Evolutionary conservation across 2,888 invertebrate species (phyloP).

Genomic region (Sesamia inferens): DNA sequence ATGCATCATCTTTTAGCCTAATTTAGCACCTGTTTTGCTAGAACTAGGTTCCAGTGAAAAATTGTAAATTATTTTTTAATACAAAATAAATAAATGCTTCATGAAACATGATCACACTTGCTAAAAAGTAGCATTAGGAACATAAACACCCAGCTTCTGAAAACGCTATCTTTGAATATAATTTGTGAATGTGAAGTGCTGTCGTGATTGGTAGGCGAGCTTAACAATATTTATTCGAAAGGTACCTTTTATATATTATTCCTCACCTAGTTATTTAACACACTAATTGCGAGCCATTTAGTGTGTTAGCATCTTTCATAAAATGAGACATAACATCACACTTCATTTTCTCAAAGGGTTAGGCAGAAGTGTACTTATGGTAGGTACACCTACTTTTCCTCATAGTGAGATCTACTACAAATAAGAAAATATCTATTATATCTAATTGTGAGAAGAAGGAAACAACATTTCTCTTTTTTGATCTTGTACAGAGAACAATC

Average conservation of each 20-base stretch:
- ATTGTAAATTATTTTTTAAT: background rate
- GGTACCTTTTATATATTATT: no score
- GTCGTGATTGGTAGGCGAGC: background rate
- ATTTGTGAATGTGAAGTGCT: background rate
- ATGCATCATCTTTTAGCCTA: background rate
- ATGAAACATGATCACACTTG: slow-evolving; percentile 34
- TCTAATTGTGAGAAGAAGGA: no score
- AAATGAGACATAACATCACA: background rate
- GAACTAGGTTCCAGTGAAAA: background rate
- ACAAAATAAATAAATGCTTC: slow-evolving; percentile 15
- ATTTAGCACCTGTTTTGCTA: background rate
- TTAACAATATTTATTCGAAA: background rate
- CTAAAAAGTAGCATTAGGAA: slow-evolving; percentile 25
- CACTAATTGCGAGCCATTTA: no score
- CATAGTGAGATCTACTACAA: background rate
- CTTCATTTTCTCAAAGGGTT: background rate
- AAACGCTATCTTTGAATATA: background rate
- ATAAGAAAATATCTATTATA: no score
- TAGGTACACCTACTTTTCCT: background rate
- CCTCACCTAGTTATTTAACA: no score
- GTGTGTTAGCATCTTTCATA: slow-evolving; percentile 3
- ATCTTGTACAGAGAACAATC: slow-evolving; percentile 6
- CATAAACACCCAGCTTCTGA: slow-evolving; percentile 9
- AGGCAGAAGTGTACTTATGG: background rate
- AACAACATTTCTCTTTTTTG: background rate